Base-by-base conservation (phyloP, 2,888 invertebrate genomes). In the Pterobdella sp. region DNA sequence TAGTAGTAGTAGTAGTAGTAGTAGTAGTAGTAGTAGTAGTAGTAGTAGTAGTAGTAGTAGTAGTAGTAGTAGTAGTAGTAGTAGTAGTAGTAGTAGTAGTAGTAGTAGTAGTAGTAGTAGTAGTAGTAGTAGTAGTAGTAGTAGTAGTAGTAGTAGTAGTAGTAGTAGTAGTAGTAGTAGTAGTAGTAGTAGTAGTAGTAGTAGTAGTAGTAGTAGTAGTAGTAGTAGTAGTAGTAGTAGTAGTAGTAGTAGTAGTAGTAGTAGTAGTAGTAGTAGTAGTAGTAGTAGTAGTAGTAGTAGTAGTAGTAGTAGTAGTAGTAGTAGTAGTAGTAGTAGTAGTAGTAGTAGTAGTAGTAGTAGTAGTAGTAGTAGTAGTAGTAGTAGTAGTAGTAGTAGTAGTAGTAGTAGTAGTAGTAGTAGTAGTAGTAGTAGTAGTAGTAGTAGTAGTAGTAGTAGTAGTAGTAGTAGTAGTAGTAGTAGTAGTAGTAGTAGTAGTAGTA, bases 211-310 rank as follows among this genome's bases (percentile, higher is more conserved):
- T 67, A 67, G 67, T 67, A 34, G 67, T 67, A 67, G 67, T 67
- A 67, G 67, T 67, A 67, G 67, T 67, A 67, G 67, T 67, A 67
- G 67, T 67, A 67, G 67, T 67, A 67, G 67, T 67, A 67, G 67
- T 67, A 67, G 67, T 67, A 67, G 67, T 67, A 67, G 67, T 67
- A 67, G 67, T 67, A 67, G 67, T 67, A 67, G 67, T 67, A 67
- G 67, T 67, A 67, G 67, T 67, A 67, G 67, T 67, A 67, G 67
- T 67, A 67, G 67, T 67, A 67, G 67, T 67, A 67, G 67, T 67
- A 67, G 67, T 67, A 67, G 67, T 67, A 67, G 67, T 67, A 67
- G 67, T 67, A 67, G 67, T 67, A 67, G 67, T 67, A 67, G 67
- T 67, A 67, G 67, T 67, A 67, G 67, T 67, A 67, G 67, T 67